Conservation (phyloP, 2,888 invertebrate species). For the Branchinecta sandiegonensis region DNA sequence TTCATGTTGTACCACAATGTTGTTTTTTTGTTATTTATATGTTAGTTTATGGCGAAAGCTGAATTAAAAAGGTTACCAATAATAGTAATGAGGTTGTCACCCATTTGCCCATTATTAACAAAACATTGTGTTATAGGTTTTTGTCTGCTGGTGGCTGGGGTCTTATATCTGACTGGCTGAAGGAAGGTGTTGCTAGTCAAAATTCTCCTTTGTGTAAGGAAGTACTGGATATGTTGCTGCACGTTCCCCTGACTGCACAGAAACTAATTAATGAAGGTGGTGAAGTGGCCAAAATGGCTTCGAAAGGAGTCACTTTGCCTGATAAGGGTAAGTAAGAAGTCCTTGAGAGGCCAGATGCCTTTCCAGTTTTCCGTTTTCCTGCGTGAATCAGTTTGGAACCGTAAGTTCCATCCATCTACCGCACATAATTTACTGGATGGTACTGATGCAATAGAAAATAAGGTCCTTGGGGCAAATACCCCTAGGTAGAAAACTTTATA, state of each 20-base stretch:
- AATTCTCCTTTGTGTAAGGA: slow-evolving; percentile 6
- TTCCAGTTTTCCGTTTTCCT: too few relatives aligned
- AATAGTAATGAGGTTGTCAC: too few relatives aligned
- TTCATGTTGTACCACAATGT: too few relatives aligned
- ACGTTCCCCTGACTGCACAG: neutral
- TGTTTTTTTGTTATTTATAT: too few relatives aligned
- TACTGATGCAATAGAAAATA: too few relatives aligned
- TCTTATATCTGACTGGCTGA: neutral
- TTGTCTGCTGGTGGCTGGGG: slow-evolving; percentile 6
- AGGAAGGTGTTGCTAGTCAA: slow-evolving; percentile 1
- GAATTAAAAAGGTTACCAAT: too few relatives aligned
- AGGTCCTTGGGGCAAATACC: too few relatives aligned
- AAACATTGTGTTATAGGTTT: neutral
- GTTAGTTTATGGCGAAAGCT: too few relatives aligned
- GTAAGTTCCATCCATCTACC: too few relatives aligned
- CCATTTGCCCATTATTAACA: neutral
- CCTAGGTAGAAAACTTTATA: too few relatives aligned
- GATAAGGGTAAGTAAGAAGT: neutral
- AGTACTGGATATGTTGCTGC: neutral
- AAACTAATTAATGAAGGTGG: slow-evolving; percentile 9
- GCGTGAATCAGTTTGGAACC: too few relatives aligned
- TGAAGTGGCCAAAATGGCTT: neutral
- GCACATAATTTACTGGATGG: too few relatives aligned
- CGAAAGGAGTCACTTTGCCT: neutral
- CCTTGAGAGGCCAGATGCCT: neutral